Evolutionary conservation across 2,888 invertebrate genomes (phyloP).

Genomic region (Palloptera scutellata): DNA sequence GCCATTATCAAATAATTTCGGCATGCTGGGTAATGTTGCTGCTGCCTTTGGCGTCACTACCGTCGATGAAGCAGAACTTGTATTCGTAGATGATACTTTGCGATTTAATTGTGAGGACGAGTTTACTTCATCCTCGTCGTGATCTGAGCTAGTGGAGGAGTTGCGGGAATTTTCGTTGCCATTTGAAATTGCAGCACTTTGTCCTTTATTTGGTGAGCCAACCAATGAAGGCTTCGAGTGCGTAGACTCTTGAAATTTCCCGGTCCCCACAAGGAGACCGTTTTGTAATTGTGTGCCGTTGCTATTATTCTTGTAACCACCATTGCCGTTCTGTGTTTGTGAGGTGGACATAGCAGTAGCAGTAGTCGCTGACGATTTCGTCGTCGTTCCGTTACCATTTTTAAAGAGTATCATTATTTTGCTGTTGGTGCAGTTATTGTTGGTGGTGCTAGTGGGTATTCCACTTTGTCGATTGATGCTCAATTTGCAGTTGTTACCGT

Average conservation of each 20-base stretch:
- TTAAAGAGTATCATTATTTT: conserved; percentile 66
- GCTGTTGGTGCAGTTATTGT: conserved; percentile 35
- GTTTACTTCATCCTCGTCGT: conserved; percentile 46
- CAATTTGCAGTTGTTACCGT: conserved; percentile 61
- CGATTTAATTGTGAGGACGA: conserved; percentile 36
- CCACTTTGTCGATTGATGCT: conserved; percentile 44
- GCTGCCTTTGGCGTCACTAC: conserved; percentile 34
- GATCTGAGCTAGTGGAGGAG: conserved; percentile 40
- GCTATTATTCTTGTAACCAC: conserved; percentile 30
- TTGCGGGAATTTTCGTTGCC: conserved; percentile 54
- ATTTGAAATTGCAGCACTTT: conserved; percentile 47
- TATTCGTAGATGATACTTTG: conserved; percentile 8
- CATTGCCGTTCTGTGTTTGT: conserved; percentile 29
- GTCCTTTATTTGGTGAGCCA: conserved; percentile 51
- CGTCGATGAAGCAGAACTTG: conserved; percentile 27
- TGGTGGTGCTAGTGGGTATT: conserved; percentile 25
- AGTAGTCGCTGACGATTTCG: conserved; percentile 38
- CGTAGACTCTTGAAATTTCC: conserved; percentile 53
- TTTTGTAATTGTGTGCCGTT: conserved; percentile 43
- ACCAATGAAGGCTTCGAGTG: conserved; percentile 49
- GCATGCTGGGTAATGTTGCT: conserved; percentile 63
- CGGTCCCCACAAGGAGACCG: conserved; percentile 46
- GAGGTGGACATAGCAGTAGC: conserved; percentile 46
- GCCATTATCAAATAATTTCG: conserved; percentile 48
- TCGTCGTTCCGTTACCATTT: conserved; percentile 44